These are phyloP conservation scores for Tokudaia muenninki DNA, from an alignment of 2,797 vertebrate species.

Conservation along the genomic window DNA sequence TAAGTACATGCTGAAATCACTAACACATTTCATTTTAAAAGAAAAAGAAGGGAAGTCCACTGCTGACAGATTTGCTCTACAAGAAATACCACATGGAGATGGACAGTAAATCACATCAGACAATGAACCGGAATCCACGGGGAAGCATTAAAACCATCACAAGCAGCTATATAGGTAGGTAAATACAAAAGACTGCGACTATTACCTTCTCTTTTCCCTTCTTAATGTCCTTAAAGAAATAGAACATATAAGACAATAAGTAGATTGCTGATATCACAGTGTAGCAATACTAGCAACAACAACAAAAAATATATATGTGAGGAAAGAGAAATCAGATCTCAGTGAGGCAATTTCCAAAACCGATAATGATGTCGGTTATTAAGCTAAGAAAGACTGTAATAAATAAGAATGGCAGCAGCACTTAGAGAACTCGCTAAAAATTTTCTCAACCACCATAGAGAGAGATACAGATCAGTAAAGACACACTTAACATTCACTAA, in stretches of 20 bases:
- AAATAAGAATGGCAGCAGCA: background rate
- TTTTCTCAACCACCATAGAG: background rate
- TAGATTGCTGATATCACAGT: background rate
- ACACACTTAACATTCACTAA: background rate
- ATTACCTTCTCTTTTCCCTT: background rate
- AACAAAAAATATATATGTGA: background rate
- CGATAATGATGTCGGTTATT: background rate
- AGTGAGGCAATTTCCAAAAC: background rate
- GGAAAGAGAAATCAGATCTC: background rate
- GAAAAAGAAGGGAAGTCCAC: background rate
- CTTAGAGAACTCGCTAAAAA: background rate
- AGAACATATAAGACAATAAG: background rate
- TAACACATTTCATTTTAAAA: background rate
- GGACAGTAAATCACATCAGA: background rate
- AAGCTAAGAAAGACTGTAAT: background rate
- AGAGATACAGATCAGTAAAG: background rate
- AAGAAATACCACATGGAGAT: background rate
- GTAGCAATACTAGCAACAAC: background rate
- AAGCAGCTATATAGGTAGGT: background rate
- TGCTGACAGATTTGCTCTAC: background rate
- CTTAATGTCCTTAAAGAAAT: background rate
- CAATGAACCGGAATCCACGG: background rate
- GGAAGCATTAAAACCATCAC: background rate
- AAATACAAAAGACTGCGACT: background rate
- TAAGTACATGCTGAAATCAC: background rate